Base-by-base conservation (phyloP, 2,797 vertebrate genomes). In the Pipistrellus nathusii region DNA sequence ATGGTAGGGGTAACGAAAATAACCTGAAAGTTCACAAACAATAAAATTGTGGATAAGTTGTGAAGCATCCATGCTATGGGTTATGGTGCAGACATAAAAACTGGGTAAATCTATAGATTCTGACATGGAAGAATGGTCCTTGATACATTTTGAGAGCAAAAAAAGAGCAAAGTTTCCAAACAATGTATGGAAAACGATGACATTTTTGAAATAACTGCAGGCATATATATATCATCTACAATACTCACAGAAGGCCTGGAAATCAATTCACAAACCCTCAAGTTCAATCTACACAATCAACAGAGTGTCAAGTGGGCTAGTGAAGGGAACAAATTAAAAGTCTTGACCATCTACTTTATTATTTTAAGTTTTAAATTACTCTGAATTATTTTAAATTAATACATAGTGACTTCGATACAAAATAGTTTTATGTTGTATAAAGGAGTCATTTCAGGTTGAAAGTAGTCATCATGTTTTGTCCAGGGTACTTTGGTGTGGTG, bases 181-280 rank as follows among this genome's bases (percentile, higher is more conserved):
- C 85, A 88, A 85, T 44, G 44, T 14, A 51, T 3, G 35, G 4
- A 59, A 12, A 78, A 71, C 27, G 27, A 77, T 20, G 38, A 8
- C 18, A 82, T 82, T 81, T 93, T 85, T 46, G 87, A 86, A 83
- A 64, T 46, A 81, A 90, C 4, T 75, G 38, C 23, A 80, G 83
- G 48, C 27, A 77, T 0, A 0, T 25, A 0, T 25, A 35, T 53
- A 73, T 44, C 46, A 7, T 90, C 44, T 57, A 51, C 0, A 77
- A 20, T 15, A 11, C 11, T 59, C 2, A 73, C 7, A 48, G 25
- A 69, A 87, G 46, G 38, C 46, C 84, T 91, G 51, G 57, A 68
- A 82, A 55, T 51, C 3, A 18, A 12, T 51, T 72, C 73, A 51
- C 18, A 72, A 82, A 69, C 27, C 27, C 8, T 66, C 48, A 51